These are phyloP conservation scores for Ptiloglossa arizonensis DNA, from an alignment of 1,140 invertebrate genomes.

Conservation along the genomic window DNA sequence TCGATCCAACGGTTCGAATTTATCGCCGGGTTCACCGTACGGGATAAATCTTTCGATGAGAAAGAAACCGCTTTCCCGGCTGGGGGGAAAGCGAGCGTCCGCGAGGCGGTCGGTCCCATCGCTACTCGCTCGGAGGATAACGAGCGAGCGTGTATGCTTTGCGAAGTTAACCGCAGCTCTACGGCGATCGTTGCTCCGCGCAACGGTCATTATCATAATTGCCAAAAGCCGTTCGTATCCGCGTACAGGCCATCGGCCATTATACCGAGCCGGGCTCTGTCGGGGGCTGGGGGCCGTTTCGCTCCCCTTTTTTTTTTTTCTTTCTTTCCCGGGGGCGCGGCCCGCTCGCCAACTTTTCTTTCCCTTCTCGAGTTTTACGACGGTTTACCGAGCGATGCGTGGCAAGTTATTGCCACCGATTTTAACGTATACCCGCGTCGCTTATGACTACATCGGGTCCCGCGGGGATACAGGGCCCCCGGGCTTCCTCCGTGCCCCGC, in stretches of 20 bases:
- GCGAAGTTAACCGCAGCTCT: conserved; percentile 56
- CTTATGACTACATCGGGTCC: conserved; percentile 72
- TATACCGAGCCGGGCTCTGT: conserved; percentile 53
- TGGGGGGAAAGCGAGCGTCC: neutral
- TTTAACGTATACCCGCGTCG: conserved; percentile 66
- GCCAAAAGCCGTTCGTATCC: conserved; percentile 69
- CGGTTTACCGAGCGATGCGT: conserved; percentile 66
- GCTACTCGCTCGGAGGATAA: conserved; percentile 43
- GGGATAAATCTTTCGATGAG: neutral
- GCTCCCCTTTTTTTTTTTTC: neutral
- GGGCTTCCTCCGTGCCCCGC: conserved; percentile 15
- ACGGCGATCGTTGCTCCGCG: conserved; percentile 46
- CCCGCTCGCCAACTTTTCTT: neutral
- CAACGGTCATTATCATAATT: conserved; percentile 77
- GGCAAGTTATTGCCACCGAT: conserved; percentile 73
- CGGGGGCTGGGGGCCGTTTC: neutral
- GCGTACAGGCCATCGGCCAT: conserved; percentile 64
- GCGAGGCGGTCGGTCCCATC: neutral
- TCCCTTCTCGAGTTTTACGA: conserved; percentile 54
- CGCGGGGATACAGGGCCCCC: conserved; percentile 28
- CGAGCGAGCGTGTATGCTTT: conserved; percentile 70
- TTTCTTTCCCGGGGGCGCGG: conserved; percentile 6
- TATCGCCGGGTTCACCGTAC: neutral
- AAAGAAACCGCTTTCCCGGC: neutral
- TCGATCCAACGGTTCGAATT: neutral